phyloP scores from a whole-genome alignment of 2,113 vertebrate species.

The Syngnathus floridae region DNA sequence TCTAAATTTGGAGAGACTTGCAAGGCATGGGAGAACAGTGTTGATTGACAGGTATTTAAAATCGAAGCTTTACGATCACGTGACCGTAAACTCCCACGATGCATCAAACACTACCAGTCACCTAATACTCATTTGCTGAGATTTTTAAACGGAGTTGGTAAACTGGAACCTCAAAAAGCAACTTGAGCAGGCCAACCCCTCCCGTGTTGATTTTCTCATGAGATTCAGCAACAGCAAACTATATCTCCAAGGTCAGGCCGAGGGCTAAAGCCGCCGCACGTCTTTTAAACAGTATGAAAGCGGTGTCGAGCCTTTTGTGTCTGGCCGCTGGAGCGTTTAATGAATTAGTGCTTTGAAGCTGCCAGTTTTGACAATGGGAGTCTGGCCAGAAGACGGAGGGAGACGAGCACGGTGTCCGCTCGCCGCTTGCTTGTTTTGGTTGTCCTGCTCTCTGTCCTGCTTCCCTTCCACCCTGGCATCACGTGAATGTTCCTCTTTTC shows the following conservation, averaged over 20 bases:
- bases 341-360: conserved; percentile 61
- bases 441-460: conserved; percentile 17
- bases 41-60: background rate
- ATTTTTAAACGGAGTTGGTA: background rate
- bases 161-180: background rate
- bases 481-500: conserved; percentile 8
- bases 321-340: conserved; percentile 62
- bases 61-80: background rate
- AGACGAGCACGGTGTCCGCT: conserved; percentile 27
- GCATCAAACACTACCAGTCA: background rate
- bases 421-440: conserved; percentile 31
- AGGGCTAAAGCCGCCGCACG: conserved; percentile 13
- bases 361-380: conserved; percentile 48
- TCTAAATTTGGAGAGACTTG: background rate
- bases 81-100: background rate
- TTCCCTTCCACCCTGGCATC: conserved; percentile 18
- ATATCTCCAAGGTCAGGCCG: conserved; percentile 11
- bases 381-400: conserved; percentile 37
- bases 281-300: conserved; percentile 40
- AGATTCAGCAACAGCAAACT: background rate
- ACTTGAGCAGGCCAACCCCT: background rate
- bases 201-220: background rate
- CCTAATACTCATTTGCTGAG: background rate
- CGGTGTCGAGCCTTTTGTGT: conserved; percentile 37
- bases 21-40: background rate